A percentile compares a stretch with the other conserved stretches of the same genome.
These are phyloP conservation scores for Bombus waltoni DNA, from an alignment of 1,140 invertebrate genomes.

Conservation along the genomic window DNA sequence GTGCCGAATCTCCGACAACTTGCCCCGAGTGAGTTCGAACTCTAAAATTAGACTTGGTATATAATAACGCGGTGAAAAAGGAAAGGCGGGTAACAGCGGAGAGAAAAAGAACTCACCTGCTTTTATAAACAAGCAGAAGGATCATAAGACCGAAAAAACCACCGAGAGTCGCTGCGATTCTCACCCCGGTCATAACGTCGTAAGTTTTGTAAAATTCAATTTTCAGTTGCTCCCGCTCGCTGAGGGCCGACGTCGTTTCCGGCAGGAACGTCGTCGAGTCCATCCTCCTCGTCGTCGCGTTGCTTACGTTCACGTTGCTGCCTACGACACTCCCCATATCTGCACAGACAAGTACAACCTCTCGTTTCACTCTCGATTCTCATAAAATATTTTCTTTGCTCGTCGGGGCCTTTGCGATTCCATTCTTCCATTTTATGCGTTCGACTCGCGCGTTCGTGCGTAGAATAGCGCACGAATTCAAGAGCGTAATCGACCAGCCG, in stretches of 20 bases:
- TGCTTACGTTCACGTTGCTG: constrained; percentile 69
- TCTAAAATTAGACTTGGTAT: neutral
- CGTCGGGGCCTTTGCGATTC: accelerated
- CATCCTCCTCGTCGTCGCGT: constrained; percentile 68
- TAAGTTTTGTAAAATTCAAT: constrained; percentile 94
- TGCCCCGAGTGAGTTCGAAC: neutral
- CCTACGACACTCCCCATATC: constrained; percentile 78
- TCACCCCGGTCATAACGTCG: constrained; percentile 94
- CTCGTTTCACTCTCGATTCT: neutral
- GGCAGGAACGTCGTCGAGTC: constrained; percentile 76
- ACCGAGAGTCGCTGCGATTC: constrained; percentile 93
- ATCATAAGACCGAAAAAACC: constrained; percentile 95
- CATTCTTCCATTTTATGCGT: too few relatives aligned
- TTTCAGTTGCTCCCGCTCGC: constrained; percentile 85
- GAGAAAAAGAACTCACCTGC: constrained; percentile 80
- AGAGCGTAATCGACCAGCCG: too few relatives aligned
- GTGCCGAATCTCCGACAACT: neutral
- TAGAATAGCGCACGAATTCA: too few relatives aligned
- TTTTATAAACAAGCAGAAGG: constrained; percentile 93
- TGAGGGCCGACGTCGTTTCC: constrained; percentile 78
- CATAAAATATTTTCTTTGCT: neutral
- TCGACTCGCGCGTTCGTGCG: too few relatives aligned
- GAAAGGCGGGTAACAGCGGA: neutral
- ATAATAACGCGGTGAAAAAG: neutral
- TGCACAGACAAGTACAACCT: constrained; percentile 42